phyloP scores from a whole-genome alignment of 2,113 vertebrate species.

The Zosterops japonicus region DNA sequence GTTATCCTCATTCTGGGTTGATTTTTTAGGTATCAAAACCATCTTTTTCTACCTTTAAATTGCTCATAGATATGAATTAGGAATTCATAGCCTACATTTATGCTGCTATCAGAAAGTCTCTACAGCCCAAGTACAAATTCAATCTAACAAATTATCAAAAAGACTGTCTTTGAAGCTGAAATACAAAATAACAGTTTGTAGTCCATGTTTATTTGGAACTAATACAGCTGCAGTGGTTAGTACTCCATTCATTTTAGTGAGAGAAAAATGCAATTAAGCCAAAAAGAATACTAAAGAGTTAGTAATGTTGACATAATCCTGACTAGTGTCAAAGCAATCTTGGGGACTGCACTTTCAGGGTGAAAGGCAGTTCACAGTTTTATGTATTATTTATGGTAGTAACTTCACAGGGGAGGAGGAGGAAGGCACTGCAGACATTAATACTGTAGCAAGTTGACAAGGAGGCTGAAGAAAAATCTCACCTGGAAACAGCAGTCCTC shows the following conservation, averaged over 20 bases:
- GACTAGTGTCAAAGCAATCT: neutral
- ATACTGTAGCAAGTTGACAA: neutral
- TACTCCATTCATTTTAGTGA: neutral
- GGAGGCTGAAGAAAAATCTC: neutral
- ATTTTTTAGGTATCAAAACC: neutral
- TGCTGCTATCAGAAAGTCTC: neutral
- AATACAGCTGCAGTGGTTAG: neutral
- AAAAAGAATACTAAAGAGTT: neutral
- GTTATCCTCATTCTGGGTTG: neutral
- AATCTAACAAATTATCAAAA: neutral
- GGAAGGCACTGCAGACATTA: neutral
- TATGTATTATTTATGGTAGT: neutral
- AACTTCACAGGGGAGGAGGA: neutral
- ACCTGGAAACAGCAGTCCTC: neutral
- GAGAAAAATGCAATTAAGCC: neutral
- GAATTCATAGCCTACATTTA: neutral
- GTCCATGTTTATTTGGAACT: neutral
- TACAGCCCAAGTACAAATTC: neutral
- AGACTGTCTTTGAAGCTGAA: neutral
- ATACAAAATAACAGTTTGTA: neutral
- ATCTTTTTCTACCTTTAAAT: neutral
- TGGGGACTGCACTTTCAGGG: neutral
- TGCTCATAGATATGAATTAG: neutral
- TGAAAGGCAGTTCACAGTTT: slow-evolving; percentile 8
- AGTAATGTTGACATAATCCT: neutral